Base-by-base conservation (phyloP, 30 jellyfish, hydroid and myxozoan species). In the Pelagia noctiluca region DNA sequence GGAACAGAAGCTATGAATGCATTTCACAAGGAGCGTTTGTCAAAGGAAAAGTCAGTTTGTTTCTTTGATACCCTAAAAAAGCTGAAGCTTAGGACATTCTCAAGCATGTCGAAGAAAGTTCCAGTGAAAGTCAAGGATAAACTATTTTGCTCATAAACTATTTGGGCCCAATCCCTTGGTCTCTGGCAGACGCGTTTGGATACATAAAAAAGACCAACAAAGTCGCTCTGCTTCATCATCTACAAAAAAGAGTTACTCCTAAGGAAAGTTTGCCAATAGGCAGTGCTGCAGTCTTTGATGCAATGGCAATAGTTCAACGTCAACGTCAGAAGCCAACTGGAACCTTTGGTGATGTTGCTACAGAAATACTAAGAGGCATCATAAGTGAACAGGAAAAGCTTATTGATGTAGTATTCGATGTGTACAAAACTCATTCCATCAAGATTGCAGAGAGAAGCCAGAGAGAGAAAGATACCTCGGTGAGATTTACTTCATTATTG, bases 371-470 rank as follows among this genome's bases (percentile, higher is more conserved):
- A n/a, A n/a, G n/a, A n/a, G n/a, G n/a, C n/a, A n/a, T n/a, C n/a
- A n/a, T n/a, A n/a, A n/a, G n/a, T n/a, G n/a, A n/a, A n/a, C n/a
- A n/a, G n/a, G n/a, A n/a, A n/a, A n/a, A n/a, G n/a, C 87, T 35
- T 34, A 22, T 75, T 34, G 83, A 78, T 61, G 37, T 78, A 7
- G 89, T 78, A 28, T 62, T 54, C 62, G 89, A 54, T n/a, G 82
- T 47, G 25, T 75, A 78, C 34, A 75, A 84, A 53, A 35, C 3
- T 25, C 71, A 53, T 30, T 32, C 89, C 71, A 78, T 78, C 89
- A 78, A 78, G 46, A 78, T 54, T 53, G 86, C 86, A 78, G 88
- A 76, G 42, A 76, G 85, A 73, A 80, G 78, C 60, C 64, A 52
- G 36, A n/a, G 82, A 52, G 83, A 75, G 67, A 47, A 34, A 34